Evolutionary conservation across 2,888 invertebrate species (phyloP).

Genomic region (Protophormia terraenovae): DNA sequence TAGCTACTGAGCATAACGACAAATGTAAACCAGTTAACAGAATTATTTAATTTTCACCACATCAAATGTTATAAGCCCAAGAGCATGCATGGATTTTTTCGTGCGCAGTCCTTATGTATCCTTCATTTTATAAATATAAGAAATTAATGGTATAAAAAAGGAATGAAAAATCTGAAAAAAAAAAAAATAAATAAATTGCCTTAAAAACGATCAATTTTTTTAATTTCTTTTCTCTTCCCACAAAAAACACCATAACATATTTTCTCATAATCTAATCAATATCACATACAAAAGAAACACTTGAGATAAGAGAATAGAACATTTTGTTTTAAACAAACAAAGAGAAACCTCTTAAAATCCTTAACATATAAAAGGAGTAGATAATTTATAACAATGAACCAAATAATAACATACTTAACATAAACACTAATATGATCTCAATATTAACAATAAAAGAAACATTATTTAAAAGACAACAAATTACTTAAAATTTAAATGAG

Average conservation of each 20-base stretch:
- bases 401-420: constrained; percentile 15
- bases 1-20: too few relatives aligned
- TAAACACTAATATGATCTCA: constrained; percentile 4
- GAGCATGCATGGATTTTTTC: too few relatives aligned
- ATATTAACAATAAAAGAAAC: not conserved
- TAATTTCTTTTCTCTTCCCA: not conserved
- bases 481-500: constrained; percentile 50
- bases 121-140: too few relatives aligned
- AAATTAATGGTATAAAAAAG: too few relatives aligned
- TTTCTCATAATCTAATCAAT: constrained; percentile 15
- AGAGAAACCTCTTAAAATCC: constrained; percentile 28
- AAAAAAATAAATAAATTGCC: too few relatives aligned
- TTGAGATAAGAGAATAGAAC: constrained; percentile 38
- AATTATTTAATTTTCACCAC: too few relatives aligned
- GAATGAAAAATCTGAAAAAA: too few relatives aligned
- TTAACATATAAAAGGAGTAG: constrained; percentile 35
- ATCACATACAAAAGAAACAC: constrained; percentile 11
- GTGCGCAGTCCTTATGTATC: too few relatives aligned
- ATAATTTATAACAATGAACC: constrained; percentile 13
- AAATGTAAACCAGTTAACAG: too few relatives aligned
- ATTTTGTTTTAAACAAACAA: not conserved
- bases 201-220: too few relatives aligned
- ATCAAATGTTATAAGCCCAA: too few relatives aligned
- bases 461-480: constrained; percentile 26
- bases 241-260: not conserved